Percentiles rank a stretch among this genome's conserved stretches.
Conservation (phyloP, 1,140 invertebrate species). For the Diploscapter pachys region DNA sequence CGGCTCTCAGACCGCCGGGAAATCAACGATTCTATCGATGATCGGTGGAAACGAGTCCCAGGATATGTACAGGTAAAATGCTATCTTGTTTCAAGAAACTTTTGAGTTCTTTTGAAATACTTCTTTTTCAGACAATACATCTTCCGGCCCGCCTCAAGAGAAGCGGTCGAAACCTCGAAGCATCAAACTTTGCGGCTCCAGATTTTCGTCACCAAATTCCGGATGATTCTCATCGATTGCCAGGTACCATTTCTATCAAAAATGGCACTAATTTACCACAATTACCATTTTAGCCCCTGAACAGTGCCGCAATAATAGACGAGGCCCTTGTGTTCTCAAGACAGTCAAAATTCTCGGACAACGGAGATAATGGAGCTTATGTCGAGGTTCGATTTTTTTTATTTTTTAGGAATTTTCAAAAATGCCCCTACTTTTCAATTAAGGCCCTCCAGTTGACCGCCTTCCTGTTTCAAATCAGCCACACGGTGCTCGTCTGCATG, state of each 20-base stretch:
- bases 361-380: constrained; percentile 21
- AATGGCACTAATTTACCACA: neutral
- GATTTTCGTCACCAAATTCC: constrained; percentile 43
- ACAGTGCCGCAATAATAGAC: constrained; percentile 40
- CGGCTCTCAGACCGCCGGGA: constrained; percentile 46
- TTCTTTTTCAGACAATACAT: constrained; percentile 50
- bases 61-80: constrained; percentile 48
- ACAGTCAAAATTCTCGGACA: constrained; percentile 13
- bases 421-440: constrained; percentile 14
- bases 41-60: constrained; percentile 51
- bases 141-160: constrained; percentile 49
- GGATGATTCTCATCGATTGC: constrained; percentile 50
- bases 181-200: constrained; percentile 48
- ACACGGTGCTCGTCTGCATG: constrained; percentile 47
- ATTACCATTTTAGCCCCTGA: constrained; percentile 43
- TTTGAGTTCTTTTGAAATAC: constrained; percentile 12
- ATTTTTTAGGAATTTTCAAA: constrained; percentile 5
- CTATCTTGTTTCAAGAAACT: constrained; percentile 14
- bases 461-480: constrained; percentile 47
- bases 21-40: constrained; percentile 53
- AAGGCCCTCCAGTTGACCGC: constrained; percentile 43
- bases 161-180: constrained; percentile 46
- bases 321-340: constrained; percentile 17
- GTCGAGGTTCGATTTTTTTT: constrained; percentile 26
- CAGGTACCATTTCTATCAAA: constrained; percentile 37